Base-by-base conservation (phyloP, 2,888 invertebrate genomes). In the Andricus curvator region DNA sequence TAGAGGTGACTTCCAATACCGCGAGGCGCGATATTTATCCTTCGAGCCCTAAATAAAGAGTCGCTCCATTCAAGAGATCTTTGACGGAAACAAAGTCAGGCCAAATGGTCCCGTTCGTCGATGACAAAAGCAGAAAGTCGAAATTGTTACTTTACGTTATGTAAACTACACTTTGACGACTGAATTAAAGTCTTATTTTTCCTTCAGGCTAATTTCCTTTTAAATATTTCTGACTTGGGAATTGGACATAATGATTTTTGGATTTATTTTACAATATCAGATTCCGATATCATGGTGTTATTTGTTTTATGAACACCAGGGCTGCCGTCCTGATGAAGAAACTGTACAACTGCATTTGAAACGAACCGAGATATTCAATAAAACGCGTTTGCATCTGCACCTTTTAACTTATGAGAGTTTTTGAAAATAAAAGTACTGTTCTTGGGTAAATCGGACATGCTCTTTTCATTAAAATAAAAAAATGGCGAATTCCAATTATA, bases 41-140 rank as follows among this genome's bases (percentile, higher is more conserved):
- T 87, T 80, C 83, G 70, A 82, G 79, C 83, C 83, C 87, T 88
- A 87, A 89, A 88, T 86, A 88, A 88, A 89, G 89, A 86, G 76
- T 79, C 82, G 76, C 66, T 78, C 78, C 79, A 81, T 83, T 83
- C 80, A 80, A 78, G 80, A 80, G 78, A 41, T 77, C 70, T 64
- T 66, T 51, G 44, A 48, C 51, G 56, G 77, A 80, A 77, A 83
- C 79, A 83, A 84, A 79, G 13, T n/a, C 56, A 74, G 33, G 33
- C 56, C 37, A 25, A 33, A 33, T 74, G 20, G 33, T 11, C 56
- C 74, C 33, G 80, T 77, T 66, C 41, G 33, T 81, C 77, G 67
- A 81, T 80, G 84, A 84, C 82, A 84, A 78, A 79, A 78, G 65
- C 33, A 62, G 62, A 41, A 79, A 25, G 64, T 64, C 17, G 17